A percentile compares a stretch with the other conserved stretches of the same genome.
These are phyloP conservation scores for Drosophila ochracea DNA, from an alignment of 2,888 invertebrate species.

Conservation along the genomic window DNA sequence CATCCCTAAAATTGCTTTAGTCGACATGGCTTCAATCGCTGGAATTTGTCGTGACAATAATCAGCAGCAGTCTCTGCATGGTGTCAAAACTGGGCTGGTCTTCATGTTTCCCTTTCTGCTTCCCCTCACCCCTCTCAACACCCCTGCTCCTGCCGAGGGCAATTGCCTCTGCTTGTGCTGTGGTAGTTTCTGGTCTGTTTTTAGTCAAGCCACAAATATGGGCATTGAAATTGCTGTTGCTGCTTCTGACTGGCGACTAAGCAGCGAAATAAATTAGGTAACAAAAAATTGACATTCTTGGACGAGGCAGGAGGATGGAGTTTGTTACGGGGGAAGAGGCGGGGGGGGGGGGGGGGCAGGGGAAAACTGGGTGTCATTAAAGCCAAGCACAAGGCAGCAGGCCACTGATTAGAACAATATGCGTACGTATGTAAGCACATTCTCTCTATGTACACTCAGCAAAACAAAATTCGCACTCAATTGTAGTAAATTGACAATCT, in stretches of 20 bases:
- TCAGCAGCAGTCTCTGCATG: constrained; percentile 76
- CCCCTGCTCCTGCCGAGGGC: background rate
- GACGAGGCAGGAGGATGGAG: background rate
- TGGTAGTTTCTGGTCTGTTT: constrained; percentile 44
- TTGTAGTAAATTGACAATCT: background rate
- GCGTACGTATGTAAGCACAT: constrained; percentile 70
- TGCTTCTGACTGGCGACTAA: constrained; percentile 28
- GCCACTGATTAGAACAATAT: constrained; percentile 77
- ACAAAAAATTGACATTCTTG: constrained; percentile 75
- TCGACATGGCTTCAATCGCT: constrained; percentile 60
- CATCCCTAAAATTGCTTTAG: background rate
- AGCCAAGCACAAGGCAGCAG: constrained; percentile 49
- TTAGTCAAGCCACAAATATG: constrained; percentile 57
- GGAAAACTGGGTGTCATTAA: constrained; percentile 53
- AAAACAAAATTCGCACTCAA: background rate
- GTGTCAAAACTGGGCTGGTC: constrained; percentile 65
- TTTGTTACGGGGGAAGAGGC: background rate
- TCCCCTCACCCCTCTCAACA: background rate
- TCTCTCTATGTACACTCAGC: constrained; percentile 18
- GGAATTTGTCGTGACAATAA: constrained; percentile 83
- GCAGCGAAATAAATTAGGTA: constrained; percentile 73
- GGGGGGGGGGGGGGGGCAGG: background rate
- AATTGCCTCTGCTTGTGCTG: background rate
- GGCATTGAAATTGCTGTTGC: constrained; percentile 34
- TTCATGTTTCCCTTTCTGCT: constrained; percentile 4